Percentiles rank a stretch among this genome's conserved stretches.
phyloP scores from a whole-genome alignment of 2,113 vertebrate species.

The Varanus komodoensis region DNA sequence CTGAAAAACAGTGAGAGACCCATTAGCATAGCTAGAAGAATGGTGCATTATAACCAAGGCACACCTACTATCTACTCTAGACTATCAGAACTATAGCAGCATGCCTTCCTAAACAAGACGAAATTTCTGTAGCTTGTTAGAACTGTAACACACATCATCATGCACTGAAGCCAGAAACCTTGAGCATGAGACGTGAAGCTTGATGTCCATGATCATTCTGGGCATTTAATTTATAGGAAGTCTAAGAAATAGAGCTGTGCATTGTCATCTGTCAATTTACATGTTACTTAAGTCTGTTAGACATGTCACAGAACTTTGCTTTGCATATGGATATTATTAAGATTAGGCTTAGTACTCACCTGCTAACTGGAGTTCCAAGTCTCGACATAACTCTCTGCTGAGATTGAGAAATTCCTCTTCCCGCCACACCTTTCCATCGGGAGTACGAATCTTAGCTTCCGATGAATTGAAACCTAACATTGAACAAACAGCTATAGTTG shows the following conservation, averaged over 20 bases:
- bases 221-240: not conserved
- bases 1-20: constrained; percentile 72
- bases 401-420: constrained; percentile 83
- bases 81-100: constrained; percentile 8
- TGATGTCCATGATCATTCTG: not conserved
- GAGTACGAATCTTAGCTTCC: constrained; percentile 86
- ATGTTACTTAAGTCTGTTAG: not conserved
- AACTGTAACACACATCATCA: not conserved
- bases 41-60: not conserved
- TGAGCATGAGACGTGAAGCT: not conserved
- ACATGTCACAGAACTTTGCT: not conserved
- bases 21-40: constrained; percentile 42
- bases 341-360: constrained; percentile 75
- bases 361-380: constrained; percentile 81
- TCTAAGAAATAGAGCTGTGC: not conserved
- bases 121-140: not conserved
- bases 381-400: constrained; percentile 83
- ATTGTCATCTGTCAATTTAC: not conserved
- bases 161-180: not conserved
- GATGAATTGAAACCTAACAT: constrained; percentile 89
- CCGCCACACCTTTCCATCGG: constrained; percentile 89
- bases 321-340: not conserved
- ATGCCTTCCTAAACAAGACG: constrained; percentile 12
- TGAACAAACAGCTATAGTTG: not conserved
- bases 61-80: constrained; percentile 19